phyloP scores from a whole-genome alignment of 64 coral and sea anemone species.

The Cladopsammia gracilis region DNA sequence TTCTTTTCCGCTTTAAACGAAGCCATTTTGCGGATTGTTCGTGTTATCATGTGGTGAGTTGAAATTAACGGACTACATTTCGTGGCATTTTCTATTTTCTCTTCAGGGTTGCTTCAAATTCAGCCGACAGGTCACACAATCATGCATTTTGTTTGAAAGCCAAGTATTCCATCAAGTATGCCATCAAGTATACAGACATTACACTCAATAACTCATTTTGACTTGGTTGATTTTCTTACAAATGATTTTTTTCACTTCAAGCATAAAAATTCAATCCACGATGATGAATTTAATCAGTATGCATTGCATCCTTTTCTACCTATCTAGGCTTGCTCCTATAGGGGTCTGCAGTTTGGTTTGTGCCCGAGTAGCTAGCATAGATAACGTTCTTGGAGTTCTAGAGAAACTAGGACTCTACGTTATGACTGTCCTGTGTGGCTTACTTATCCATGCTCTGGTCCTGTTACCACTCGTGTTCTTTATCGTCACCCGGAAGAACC shows the following conservation, averaged over 20 bases:
- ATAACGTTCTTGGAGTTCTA: conserved; percentile 52
- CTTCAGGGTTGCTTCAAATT: no score
- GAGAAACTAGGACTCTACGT: conserved; percentile 77
- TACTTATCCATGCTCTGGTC: conserved; percentile 75
- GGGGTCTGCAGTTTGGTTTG: conserved; percentile 84
- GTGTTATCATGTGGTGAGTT: conserved; percentile 84
- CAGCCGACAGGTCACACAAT: no score
- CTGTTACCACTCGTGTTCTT: conserved; percentile 83
- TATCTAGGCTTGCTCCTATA: conserved; percentile 84
- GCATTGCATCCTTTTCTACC: not conserved
- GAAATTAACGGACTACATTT: no score
- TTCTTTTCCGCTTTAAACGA: conserved; percentile 77
- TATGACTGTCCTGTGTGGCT: conserved; percentile 68
- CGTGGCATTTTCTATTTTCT: no score
- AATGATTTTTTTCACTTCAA: no score
- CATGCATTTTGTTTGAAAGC: no score
- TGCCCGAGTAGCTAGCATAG: conserved; percentile 79
- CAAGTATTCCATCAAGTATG: no score
- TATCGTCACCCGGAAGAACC: conserved; percentile 75
- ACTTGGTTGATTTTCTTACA: no score
- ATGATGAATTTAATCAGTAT: no score
- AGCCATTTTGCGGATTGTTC: conserved; percentile 76
- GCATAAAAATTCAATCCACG: no score
- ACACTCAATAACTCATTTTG: no score
- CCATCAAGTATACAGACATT: no score